phyloP scores from a whole-genome alignment of 2,113 vertebrate species.

The Bolborhynchus lineola region DNA sequence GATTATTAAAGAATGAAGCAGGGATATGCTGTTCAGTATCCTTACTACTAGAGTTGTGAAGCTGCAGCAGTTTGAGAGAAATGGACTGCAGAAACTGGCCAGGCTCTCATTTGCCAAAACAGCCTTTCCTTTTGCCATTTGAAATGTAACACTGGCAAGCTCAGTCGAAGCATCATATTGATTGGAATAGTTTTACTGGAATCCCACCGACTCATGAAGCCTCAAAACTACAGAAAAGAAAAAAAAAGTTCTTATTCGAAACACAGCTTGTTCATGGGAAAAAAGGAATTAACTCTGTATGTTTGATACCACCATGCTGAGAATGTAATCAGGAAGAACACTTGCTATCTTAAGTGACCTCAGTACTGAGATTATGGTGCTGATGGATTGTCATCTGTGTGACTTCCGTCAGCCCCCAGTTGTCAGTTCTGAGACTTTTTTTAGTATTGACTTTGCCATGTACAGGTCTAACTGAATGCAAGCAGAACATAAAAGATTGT shows the following conservation, averaged over 20 bases:
- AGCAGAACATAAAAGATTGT: neutral
- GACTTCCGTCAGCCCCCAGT: neutral
- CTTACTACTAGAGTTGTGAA: neutral
- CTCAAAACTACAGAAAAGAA: neutral
- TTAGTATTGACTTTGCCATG: neutral
- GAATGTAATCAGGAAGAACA: neutral
- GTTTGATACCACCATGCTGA: neutral
- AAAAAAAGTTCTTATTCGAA: neutral
- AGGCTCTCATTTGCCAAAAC: neutral
- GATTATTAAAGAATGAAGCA: neutral
- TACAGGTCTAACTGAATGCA: neutral
- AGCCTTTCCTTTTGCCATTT: neutral
- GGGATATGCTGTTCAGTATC: neutral
- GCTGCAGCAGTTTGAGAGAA: neutral
- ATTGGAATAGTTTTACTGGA: neutral
- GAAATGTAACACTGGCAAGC: neutral
- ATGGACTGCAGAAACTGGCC: neutral
- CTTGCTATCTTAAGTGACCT: neutral
- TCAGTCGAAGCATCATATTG: neutral
- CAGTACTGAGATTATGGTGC: neutral
- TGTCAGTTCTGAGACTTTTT: neutral
- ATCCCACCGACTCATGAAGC: neutral
- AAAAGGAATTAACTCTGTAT: neutral
- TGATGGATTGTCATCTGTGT: neutral
- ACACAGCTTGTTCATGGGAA: neutral